These are phyloP conservation scores for Diadegma fenestrale DNA, from an alignment of 2,888 invertebrate species.

Conservation along the genomic window DNA sequence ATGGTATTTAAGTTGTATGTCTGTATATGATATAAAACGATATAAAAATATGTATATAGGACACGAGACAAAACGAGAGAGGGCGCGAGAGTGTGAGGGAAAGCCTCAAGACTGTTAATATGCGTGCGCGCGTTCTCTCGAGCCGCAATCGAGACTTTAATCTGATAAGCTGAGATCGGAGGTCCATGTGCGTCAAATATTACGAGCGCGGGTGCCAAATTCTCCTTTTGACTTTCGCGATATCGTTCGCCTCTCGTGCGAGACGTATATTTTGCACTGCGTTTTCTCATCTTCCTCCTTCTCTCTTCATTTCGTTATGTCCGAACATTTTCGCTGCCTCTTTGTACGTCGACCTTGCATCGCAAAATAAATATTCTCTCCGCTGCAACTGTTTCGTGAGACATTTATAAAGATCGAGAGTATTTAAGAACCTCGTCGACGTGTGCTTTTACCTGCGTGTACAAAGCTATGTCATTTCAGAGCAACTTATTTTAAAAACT, in stretches of 20 bases:
- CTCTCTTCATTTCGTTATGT: slow-evolving; percentile 14
- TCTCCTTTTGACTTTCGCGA: slow-evolving; percentile 40
- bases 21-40: slow-evolving; percentile 16
- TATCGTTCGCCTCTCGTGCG: slow-evolving; percentile 33
- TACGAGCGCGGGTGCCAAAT: slow-evolving; percentile 78
- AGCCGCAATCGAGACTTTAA: slow-evolving; percentile 73
- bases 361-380: slow-evolving; percentile 22
- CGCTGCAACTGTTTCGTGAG: slow-evolving; percentile 38
- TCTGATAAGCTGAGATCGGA: slow-evolving; percentile 81
- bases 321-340: slow-evolving; percentile 74
- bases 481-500: no score
- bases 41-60: slow-evolving; percentile 23
- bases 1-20: slow-evolving; percentile 33
- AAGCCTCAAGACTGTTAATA: slow-evolving; percentile 50
- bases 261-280: slow-evolving; percentile 36
- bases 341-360: slow-evolving; percentile 55
- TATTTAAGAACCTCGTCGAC: slow-evolving; percentile 55
- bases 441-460: slow-evolving; percentile 26
- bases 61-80: neutral
- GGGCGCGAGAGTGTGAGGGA: slow-evolving; percentile 18
- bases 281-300: slow-evolving; percentile 46
- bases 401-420: slow-evolving; percentile 58
- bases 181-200: slow-evolving; percentile 82
- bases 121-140: slow-evolving; percentile 31
- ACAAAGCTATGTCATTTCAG: slow-evolving; percentile 20